phyloP scores from a whole-genome alignment of 2,113 vertebrate species.

The Dasyprocta punctata region DNA sequence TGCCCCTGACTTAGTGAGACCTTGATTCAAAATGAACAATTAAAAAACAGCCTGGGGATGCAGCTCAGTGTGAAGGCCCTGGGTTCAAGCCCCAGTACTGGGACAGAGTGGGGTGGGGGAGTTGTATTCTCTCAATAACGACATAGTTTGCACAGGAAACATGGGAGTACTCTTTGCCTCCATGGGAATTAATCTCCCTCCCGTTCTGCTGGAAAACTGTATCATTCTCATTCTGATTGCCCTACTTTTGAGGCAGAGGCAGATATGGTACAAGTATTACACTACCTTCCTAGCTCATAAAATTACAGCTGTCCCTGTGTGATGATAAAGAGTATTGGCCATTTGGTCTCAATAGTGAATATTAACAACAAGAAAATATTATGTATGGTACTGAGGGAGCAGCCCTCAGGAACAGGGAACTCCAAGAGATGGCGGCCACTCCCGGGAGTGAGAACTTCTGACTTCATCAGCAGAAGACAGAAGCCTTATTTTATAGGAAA shows the following conservation, averaged over 20 bases:
- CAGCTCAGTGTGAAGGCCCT: not conserved
- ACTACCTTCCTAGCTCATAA: not conserved
- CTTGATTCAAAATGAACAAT: not conserved
- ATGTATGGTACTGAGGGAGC: not conserved
- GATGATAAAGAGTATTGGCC: not conserved
- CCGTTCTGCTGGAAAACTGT: not conserved
- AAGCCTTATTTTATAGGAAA: not conserved
- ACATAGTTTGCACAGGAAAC: not conserved
- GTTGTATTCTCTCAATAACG: not conserved
- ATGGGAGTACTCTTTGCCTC: not conserved
- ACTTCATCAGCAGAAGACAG: not conserved
- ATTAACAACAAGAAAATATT: not conserved
- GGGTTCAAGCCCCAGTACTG: not conserved
- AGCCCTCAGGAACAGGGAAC: not conserved
- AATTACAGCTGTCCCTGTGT: not conserved
- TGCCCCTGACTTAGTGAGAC: not conserved
- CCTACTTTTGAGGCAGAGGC: not conserved
- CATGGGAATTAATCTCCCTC: not conserved
- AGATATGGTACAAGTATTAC: not conserved
- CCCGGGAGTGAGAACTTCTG: not conserved
- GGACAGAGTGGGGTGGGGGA: not conserved
- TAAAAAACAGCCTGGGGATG: not conserved
- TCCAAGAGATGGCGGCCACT: rapidly evolving
- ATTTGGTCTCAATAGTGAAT: not conserved
- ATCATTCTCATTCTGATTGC: not conserved